Percentiles rank a stretch among this genome's conserved stretches.
phyloP scores from a whole-genome alignment of 2,797 vertebrate genomes.

The Eurystomus glaucurus region DNA sequence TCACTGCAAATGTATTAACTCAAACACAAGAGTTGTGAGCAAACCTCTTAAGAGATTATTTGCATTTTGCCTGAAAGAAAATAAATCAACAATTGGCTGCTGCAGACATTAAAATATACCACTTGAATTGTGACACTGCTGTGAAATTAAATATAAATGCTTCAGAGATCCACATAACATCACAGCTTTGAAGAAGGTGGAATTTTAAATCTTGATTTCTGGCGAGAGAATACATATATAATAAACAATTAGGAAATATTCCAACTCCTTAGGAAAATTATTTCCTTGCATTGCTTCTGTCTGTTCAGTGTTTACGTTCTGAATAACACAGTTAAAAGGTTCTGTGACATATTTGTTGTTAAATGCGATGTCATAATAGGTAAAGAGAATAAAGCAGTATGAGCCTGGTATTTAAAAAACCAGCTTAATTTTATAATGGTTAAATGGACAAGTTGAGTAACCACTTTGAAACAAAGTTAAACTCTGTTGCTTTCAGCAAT shows the following conservation, averaged over 20 bases:
- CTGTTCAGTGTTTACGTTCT: conserved; percentile 13
- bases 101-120: conserved; percentile 60
- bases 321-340: background rate
- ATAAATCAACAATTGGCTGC: conserved; percentile 69
- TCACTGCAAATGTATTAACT: conserved; percentile 59
- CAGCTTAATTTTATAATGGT: too few relatives aligned
- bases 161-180: conserved; percentile 53
- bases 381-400: conserved; percentile 26
- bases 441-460: conserved; percentile 51
- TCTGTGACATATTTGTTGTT: conserved; percentile 52
- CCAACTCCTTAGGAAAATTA: conserved; percentile 33
- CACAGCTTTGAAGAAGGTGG: conserved; percentile 54
- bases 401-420: background rate
- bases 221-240: conserved; percentile 16
- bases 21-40: conserved; percentile 45
- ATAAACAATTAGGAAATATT: conserved; percentile 54
- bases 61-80: conserved; percentile 77
- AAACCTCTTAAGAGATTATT: conserved; percentile 75
- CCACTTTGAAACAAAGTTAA: conserved; percentile 52
- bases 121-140: conserved; percentile 47
- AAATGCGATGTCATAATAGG: background rate
- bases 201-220: conserved; percentile 61
- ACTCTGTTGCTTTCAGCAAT: conserved; percentile 24
- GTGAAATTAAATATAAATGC: conserved; percentile 73
- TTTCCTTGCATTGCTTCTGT: conserved; percentile 30